phyloP scores from a whole-genome alignment of 2,113 vertebrate species.

The Cyprinodon tularosa region DNA sequence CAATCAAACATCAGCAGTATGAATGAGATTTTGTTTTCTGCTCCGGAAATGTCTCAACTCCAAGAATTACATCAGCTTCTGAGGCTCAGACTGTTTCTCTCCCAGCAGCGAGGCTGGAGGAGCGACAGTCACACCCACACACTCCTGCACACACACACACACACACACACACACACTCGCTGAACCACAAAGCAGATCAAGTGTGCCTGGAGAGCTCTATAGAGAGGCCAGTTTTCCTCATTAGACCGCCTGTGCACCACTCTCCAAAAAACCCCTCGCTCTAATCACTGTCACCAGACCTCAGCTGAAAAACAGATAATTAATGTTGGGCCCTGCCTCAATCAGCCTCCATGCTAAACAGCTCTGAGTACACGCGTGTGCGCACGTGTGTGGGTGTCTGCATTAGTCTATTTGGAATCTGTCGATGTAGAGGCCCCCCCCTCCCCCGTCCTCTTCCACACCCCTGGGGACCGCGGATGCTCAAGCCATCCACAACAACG shows the following conservation, averaged over 20 bases:
- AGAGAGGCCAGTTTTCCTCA: conserved; percentile 71
- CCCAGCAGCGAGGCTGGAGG: conserved; percentile 61
- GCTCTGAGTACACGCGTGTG: conserved; percentile 53
- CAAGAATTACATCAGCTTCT: conserved; percentile 48
- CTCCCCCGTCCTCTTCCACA: conserved; percentile 33
- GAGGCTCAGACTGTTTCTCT: conserved; percentile 52
- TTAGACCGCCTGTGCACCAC: conserved; percentile 46
- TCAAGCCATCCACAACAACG: conserved; percentile 66
- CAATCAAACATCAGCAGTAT: conserved; percentile 60
- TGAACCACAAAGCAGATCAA: conserved; percentile 68
- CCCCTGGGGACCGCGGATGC: conserved; percentile 43
- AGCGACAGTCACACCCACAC: conserved; percentile 57
- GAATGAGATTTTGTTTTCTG: conserved; percentile 33
- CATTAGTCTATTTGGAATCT: conserved; percentile 60
- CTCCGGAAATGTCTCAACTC: conserved; percentile 51
- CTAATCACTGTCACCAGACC: conserved; percentile 65
- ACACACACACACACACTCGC: conserved; percentile 30
- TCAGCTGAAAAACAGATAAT: conserved; percentile 70
- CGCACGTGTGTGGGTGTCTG: conserved; percentile 53
- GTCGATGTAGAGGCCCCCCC: conserved; percentile 57
- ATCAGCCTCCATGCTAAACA: conserved; percentile 72
- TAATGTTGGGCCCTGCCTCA: conserved; percentile 70
- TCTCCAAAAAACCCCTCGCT: conserved; percentile 56
- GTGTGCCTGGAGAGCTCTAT: conserved; percentile 71
- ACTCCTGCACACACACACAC: not conserved